Base-by-base conservation (phyloP, 1,140 invertebrate genomes). In the Pollicipes pollicipes region DNA sequence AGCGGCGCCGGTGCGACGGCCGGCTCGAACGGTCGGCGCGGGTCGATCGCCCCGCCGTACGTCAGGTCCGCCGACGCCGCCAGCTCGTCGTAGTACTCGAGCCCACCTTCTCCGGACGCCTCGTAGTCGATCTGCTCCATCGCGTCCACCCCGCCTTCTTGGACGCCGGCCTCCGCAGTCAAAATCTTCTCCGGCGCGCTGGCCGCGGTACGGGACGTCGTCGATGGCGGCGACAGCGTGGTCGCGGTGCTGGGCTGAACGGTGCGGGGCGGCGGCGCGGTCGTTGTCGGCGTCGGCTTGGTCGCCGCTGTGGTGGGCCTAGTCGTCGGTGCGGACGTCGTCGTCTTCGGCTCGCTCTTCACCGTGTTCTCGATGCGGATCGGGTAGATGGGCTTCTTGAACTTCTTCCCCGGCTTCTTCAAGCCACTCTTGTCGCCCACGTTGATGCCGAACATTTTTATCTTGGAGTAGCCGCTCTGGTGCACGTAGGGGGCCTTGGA, bases 401-500 rank as follows among this genome's bases (percentile, higher is more conserved):
- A 58, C 10, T 17, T 17, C 45, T 58, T 58, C 13, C 13, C 45
- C 10, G 45, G 45, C 45, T 58, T 58, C 45, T 24, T 58, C 45
- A 3, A 3, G 45, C 21, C 13, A 3, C 13, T 21, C 17, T 58
- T 58, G 21, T 58, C 45, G 45, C 24, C 2, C 2, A 58, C 45
- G 45, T 58, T 58, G 17, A 58, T 58, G 45, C 45, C 45, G 45
- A 58, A 58, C 45, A 58, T 58, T 21, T 58, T 58, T 10, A 58
- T 58, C 45, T 58, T 58, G 45, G 45, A 58, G 45, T 58, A 58
- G 45, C 45, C 45, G 45, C 45, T 58, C 45, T 58, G 45, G 45
- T 58, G 45, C 13, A 58, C 45, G 45, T 58, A 58, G 45, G 45
- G 45, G 13, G 45, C 45, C 45, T 58, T 58, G 45, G 45, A 58